Evolutionary conservation across 2,797 vertebrate species (phyloP).

Genomic region (Mallotus villosus): DNA sequence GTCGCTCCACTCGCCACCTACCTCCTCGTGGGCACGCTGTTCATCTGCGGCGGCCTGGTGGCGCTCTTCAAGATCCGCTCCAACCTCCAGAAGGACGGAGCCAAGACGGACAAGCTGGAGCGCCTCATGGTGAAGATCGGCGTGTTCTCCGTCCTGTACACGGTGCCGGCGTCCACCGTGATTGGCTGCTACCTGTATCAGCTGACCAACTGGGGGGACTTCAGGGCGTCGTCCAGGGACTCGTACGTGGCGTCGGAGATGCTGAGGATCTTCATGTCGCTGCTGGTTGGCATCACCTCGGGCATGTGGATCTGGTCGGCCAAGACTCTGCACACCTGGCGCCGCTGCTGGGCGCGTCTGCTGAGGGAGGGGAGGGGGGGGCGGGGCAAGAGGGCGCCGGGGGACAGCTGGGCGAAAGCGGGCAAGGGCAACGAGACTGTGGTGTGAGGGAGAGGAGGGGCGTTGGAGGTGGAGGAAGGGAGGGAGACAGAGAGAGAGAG

Average conservation of each 20-base stretch:
- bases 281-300: slow-evolving; percentile 95
- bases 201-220: slow-evolving; percentile 92
- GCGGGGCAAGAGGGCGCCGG: slow-evolving; percentile 81
- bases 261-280: slow-evolving; percentile 98
- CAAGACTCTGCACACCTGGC: slow-evolving; percentile 97
- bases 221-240: slow-evolving; percentile 84
- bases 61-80: slow-evolving; percentile 98
- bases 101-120: slow-evolving; percentile 98
- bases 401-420: slow-evolving; percentile 88
- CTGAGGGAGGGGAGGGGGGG: slow-evolving; percentile 87
- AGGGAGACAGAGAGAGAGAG: slow-evolving; percentile 18
- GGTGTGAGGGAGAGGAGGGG: slow-evolving; percentile 73
- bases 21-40: slow-evolving; percentile 92
- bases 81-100: slow-evolving; percentile 97
- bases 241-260: slow-evolving; percentile 96
- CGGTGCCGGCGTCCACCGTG: slow-evolving; percentile 93
- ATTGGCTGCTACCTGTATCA: slow-evolving; percentile 97
- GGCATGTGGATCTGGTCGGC: slow-evolving; percentile 99
- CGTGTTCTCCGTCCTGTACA: slow-evolving; percentile 96
- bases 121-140: slow-evolving; percentile 98
- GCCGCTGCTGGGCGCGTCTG: slow-evolving; percentile 89
- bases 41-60: slow-evolving; percentile 93
- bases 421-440: slow-evolving; percentile 95
- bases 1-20: slow-evolving; percentile 96
- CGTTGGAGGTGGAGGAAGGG: neutral